phyloP scores from a whole-genome alignment of 2,797 vertebrate genomes.

The Enteromius afrohamiltoni region DNA sequence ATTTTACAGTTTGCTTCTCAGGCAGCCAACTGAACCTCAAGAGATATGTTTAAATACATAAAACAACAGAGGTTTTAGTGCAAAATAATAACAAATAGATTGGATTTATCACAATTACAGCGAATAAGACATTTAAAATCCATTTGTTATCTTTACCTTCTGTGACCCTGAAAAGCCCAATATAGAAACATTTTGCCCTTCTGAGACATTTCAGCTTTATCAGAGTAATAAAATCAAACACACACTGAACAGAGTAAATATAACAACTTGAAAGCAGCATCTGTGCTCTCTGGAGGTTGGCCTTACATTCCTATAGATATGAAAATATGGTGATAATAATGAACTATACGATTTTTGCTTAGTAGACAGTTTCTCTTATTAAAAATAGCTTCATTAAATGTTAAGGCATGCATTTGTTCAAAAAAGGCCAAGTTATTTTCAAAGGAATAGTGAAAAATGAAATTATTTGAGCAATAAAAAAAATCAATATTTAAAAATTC shows the following conservation, averaged over 20 bases:
- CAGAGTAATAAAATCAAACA: constrained; percentile 38
- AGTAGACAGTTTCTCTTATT: background rate
- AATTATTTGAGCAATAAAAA: background rate
- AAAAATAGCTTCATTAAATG: background rate
- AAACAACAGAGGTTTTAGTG: background rate
- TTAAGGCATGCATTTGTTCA: background rate
- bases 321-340: constrained; percentile 8
- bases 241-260: constrained; percentile 2
- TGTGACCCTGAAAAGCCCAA: constrained; percentile 7
- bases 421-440: background rate
- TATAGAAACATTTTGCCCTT: background rate
- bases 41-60: background rate
- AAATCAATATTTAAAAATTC: background rate
- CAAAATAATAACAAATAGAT: constrained; percentile 9
- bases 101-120: constrained; percentile 4
- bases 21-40: background rate
- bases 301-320: background rate
- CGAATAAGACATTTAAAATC: constrained; percentile 24
- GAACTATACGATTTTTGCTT: background rate
- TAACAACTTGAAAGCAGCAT: background rate
- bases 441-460: background rate
- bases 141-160: constrained; percentile 27
- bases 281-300: background rate
- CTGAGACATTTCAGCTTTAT: constrained; percentile 15
- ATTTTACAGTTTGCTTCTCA: background rate